A percentile compares a stretch with the other conserved stretches of the same genome.
These are phyloP conservation scores for Dromas ardeola DNA, from an alignment of 2,113 vertebrate species.

Conservation along the genomic window DNA sequence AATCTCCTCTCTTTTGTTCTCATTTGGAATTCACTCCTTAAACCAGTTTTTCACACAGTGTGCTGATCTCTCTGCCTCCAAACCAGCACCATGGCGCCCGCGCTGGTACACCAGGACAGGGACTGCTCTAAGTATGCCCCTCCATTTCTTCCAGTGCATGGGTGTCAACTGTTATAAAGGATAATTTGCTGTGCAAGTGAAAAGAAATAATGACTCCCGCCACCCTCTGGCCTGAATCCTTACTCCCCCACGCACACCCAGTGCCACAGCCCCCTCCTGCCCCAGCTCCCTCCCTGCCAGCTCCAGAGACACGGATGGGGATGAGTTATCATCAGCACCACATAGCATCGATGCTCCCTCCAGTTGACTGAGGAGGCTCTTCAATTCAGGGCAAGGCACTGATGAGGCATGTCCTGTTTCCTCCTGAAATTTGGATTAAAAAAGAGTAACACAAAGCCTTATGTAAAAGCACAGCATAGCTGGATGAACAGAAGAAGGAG, in stretches of 20 bases:
- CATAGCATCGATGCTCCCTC: accelerated
- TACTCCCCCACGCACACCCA: accelerated
- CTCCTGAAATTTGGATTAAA: background rate
- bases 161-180: background rate
- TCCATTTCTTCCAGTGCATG: accelerated
- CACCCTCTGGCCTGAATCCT: background rate
- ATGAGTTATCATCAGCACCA: background rate
- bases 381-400: background rate
- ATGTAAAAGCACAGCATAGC: background rate
- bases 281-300: background rate
- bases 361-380: background rate
- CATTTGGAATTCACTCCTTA: background rate
- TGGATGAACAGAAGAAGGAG: background rate
- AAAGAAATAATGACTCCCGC: background rate
- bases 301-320: background rate
- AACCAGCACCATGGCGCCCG: accelerated
- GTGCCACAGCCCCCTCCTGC: background rate
- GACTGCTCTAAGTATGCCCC: background rate
- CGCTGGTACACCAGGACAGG: background rate
- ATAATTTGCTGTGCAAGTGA: background rate
- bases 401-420: background rate
- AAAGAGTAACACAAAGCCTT: background rate
- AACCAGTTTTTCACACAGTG: background rate
- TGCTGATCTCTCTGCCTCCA: background rate
- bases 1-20: background rate